Percentiles rank a stretch among this genome's conserved stretches.
Conservation (phyloP, 2,797 vertebrate species). For the Melanotaenia nigrans region DNA sequence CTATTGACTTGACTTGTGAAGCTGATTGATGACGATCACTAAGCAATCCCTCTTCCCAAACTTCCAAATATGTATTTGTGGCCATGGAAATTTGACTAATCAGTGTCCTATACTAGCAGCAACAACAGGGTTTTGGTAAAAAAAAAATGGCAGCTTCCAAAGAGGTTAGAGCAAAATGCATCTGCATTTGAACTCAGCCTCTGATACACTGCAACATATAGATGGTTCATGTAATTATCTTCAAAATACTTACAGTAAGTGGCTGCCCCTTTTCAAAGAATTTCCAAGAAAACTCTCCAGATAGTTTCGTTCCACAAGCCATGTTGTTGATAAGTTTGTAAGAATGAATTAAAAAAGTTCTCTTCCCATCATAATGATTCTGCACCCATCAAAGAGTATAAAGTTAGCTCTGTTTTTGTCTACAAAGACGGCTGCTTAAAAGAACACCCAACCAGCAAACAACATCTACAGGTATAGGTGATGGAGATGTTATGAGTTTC, state of each 20-base stretch:
- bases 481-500: background rate
- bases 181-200: background rate
- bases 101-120: background rate
- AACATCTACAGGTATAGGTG: background rate
- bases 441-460: background rate
- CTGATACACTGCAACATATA: background rate
- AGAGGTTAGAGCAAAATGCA: background rate
- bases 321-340: background rate
- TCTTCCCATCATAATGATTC: too few species aligned
- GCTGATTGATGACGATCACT: background rate
- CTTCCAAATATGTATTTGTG: background rate
- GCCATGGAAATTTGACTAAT: background rate
- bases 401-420: background rate
- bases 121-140: background rate
- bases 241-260: background rate
- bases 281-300: background rate
- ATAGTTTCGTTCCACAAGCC: background rate
- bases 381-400: background rate
- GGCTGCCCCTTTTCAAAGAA: background rate
- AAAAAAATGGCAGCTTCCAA: background rate
- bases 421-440: background rate
- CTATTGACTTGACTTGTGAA: background rate
- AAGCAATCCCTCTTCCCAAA: background rate
- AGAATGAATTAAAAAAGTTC: background rate
- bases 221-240: background rate